A percentile compares a stretch with the other conserved stretches of the same genome.
Evolutionary conservation across 2,888 invertebrate genomes (phyloP).

Genomic region (Nowickia ferox): DNA sequence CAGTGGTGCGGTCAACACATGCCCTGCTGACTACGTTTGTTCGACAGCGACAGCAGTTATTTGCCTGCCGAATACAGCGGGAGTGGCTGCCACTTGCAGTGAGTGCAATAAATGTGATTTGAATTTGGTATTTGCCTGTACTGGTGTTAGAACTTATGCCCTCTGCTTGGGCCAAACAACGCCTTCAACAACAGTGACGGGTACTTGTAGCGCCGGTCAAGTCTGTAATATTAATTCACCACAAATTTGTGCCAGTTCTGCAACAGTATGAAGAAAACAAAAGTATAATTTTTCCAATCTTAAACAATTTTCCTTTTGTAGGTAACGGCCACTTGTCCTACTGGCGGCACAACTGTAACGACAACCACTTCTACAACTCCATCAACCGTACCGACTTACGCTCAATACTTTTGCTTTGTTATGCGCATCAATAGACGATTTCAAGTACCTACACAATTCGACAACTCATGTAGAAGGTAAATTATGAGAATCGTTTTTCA

Average conservation of each 20-base stretch:
- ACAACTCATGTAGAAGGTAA: slow-evolving; percentile 77
- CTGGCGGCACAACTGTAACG: slow-evolving; percentile 66
- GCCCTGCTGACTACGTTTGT: slow-evolving; percentile 76
- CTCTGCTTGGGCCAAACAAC: slow-evolving; percentile 76
- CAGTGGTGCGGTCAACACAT: slow-evolving; percentile 69
- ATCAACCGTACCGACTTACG: slow-evolving; percentile 38
- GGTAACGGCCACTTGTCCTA: slow-evolving; percentile 75
- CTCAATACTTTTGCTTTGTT: slow-evolving; percentile 71
- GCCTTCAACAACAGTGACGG: slow-evolving; percentile 65
- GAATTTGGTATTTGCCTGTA: slow-evolving; percentile 77
- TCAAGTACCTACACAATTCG: slow-evolving; percentile 73
- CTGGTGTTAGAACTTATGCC: slow-evolving; percentile 75
- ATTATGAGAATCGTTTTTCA: neutral
- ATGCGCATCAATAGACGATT: slow-evolving; percentile 71
- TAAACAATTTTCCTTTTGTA: slow-evolving; percentile 13
- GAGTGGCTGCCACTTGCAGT: slow-evolving; percentile 73
- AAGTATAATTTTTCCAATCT: neutral
- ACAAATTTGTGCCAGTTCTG: slow-evolving; percentile 65
- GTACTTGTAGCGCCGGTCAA: slow-evolving; percentile 74
- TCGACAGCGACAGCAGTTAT: slow-evolving; percentile 65
- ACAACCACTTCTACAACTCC: neutral
- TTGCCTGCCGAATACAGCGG: slow-evolving; percentile 71
- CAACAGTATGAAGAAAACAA: neutral
- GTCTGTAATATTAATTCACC: slow-evolving; percentile 76
- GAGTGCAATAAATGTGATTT: slow-evolving; percentile 77